Evolutionary conservation across 2,113 vertebrate genomes (phyloP), one percentile per base, ranked within the genome.

Genomic region (Pagrus major): DNA sequence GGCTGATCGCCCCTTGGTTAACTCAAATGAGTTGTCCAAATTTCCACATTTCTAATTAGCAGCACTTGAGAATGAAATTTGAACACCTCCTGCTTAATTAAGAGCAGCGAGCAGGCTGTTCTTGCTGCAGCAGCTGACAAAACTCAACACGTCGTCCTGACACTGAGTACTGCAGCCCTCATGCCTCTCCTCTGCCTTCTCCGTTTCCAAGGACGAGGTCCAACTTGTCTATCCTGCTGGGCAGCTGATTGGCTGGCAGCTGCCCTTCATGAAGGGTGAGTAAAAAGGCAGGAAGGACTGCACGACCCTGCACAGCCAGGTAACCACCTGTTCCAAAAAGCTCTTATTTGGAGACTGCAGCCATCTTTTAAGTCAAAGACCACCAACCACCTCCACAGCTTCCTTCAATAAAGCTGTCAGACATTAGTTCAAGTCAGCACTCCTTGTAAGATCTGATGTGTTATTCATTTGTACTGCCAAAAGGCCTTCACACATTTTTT

Each of bases 191-290:
- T 39, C 39, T 42, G 55, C 29, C 69, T 65, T 9, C 76, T 83
- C 63, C 37, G 42, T 64, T 89, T 82, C 83, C 80, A 86, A 86
- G 80, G 81, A 85, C 47, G 18, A 51, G 29, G 47, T 71, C 49
- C 67, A 80, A 67, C 75, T 78, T 65, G 74, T 71, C 75, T 39
- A 46, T 82, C 87, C 77, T 84, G 85, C 82, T 87, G 86, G 77
- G 81, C 35, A 12, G 68, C 76, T 81, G 84, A 90, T 88, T 88
- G 86, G 84, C 78, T 75, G 76, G 78, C 55, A 84, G 59, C 73
- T 71, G 77, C 31, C 73, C 55, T 85, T 76, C 60, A 71, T 76
- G 66, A 86, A 81, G 66, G 73, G 59, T 74, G 73, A 84, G 51
- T 49, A 63, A 86, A 86, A 87, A 74, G 63, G 65, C 77, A 84